These are phyloP conservation scores for Hecatera dysodea DNA, from an alignment of 2,888 invertebrate species.

Conservation along the genomic window DNA sequence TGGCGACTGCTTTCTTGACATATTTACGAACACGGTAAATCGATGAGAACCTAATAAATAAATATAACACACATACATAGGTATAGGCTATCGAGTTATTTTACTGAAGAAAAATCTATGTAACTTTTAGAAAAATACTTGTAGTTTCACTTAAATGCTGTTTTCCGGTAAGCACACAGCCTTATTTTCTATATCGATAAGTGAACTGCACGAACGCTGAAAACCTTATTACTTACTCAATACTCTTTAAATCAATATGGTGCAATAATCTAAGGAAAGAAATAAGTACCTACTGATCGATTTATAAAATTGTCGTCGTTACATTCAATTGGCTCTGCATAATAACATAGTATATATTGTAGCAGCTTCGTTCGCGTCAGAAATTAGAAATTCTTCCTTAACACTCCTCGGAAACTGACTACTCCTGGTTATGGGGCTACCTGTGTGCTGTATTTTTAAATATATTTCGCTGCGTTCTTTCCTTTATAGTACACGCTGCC, in stretches of 20 bases:
- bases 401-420: too few species aligned
- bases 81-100: not conserved
- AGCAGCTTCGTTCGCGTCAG: not conserved
- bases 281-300: slow-evolving; percentile 1
- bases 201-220: slow-evolving; percentile 24
- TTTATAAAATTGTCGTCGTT: not conserved
- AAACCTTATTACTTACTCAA: slow-evolving; percentile 36
- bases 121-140: not conserved
- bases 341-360: not conserved
- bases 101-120: not conserved
- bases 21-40: slow-evolving; percentile 58
- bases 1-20: slow-evolving; percentile 52
- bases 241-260: slow-evolving; percentile 3
- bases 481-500: too few species aligned
- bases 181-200: slow-evolving; percentile 24
- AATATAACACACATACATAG: slow-evolving; percentile 8
- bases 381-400: not conserved
- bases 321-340: not conserved
- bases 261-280: slow-evolving; percentile 15
- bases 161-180: slow-evolving; percentile 7
- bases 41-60: slow-evolving; percentile 45
- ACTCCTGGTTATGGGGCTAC: too few species aligned
- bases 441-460: too few species aligned
- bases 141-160: not conserved
- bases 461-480: too few species aligned